These are phyloP conservation scores for Prunella himalayana DNA, from an alignment of 2,113 vertebrate genomes.

Conservation along the genomic window DNA sequence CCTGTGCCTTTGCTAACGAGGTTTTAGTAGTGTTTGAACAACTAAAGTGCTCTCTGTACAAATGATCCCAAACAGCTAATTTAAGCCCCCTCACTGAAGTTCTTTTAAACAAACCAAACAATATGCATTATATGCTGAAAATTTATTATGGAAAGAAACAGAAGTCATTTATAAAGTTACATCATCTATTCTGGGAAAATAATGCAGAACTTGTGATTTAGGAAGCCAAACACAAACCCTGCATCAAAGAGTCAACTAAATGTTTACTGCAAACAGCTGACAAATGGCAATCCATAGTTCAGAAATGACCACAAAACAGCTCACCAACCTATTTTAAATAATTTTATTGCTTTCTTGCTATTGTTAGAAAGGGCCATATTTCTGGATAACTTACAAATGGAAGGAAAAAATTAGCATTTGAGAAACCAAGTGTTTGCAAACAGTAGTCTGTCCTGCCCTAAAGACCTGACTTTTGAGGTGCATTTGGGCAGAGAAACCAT, in stretches of 20 bases:
- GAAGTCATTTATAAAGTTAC: constrained; percentile 6
- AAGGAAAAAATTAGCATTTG: background rate
- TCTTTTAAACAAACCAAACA: constrained; percentile 15
- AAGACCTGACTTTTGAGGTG: background rate
- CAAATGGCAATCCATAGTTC: constrained; percentile 1
- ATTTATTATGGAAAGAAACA: constrained; percentile 22
- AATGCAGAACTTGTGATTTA: constrained; percentile 19
- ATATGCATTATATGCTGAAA: background rate
- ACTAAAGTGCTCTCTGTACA: background rate
- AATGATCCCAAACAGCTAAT: background rate
- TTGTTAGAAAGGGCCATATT: background rate
- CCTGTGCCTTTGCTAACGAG: background rate
- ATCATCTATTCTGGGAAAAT: constrained; percentile 46
- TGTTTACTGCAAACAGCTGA: constrained; percentile 35
- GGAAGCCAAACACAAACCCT: background rate
- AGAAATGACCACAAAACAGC: background rate
- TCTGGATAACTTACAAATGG: background rate
- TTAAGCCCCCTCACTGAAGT: background rate
- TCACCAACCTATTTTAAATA: background rate
- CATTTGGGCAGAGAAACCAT: background rate
- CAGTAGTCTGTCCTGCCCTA: background rate
- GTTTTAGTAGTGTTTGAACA: background rate
- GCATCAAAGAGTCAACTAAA: constrained; percentile 20
- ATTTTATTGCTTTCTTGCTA: background rate
- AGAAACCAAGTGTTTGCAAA: constrained; percentile 4